Evolutionary conservation across 2,888 invertebrate genomes (phyloP).

Genomic region (Plebejus anna): DNA sequence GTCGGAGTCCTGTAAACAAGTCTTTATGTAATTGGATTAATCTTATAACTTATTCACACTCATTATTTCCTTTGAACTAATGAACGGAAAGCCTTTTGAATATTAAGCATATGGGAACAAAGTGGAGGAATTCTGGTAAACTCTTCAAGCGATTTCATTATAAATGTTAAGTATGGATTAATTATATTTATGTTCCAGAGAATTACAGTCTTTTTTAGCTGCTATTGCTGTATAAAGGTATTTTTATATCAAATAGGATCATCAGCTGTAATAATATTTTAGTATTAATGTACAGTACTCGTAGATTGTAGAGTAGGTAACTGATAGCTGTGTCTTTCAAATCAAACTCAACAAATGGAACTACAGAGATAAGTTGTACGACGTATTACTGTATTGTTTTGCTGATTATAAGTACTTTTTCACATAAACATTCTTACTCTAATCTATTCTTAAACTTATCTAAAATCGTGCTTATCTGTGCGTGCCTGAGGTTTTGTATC

Average conservation of each 20-base stretch:
- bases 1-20: slow-evolving; percentile 55
- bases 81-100: not conserved
- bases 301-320: not conserved
- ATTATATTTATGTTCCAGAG: no score
- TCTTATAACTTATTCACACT: slow-evolving; percentile 20
- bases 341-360: not conserved
- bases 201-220: no score
- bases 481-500: no score
- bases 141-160: not conserved
- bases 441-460: no score
- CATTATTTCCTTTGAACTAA: not conserved
- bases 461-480: no score
- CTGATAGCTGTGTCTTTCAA: not conserved
- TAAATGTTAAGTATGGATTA: not conserved
- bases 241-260: no score
- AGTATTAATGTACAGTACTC: not conserved
- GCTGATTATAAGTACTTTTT: no score
- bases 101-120: not conserved
- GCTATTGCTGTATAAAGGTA: no score
- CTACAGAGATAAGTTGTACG: not conserved
- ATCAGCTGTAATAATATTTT: no score
- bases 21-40: slow-evolving; percentile 25
- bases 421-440: no score
- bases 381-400: no score
- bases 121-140: not conserved